Conservation (phyloP, 2,888 invertebrate species). For the Rhopalosiphum nymphaeae region DNA sequence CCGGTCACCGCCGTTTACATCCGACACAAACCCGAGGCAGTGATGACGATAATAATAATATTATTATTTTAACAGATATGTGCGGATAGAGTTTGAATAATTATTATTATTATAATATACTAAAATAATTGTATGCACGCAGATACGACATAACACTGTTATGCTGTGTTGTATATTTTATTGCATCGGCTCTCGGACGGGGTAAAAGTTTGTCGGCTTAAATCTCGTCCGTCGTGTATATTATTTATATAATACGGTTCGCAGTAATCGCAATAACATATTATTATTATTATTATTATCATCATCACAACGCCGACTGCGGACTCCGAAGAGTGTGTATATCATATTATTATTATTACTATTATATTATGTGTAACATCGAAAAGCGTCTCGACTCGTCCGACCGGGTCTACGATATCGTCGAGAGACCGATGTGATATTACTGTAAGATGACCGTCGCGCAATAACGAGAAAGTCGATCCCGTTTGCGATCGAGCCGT, state of each 20-base stretch:
- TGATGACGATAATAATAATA: background rate
- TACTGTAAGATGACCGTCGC: background rate
- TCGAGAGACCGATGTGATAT: constrained; percentile 11
- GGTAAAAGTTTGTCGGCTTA: background rate
- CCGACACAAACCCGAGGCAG: background rate
- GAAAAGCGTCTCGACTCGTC: background rate
- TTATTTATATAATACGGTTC: background rate
- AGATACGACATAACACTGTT: background rate
- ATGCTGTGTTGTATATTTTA: background rate
- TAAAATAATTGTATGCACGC: background rate
- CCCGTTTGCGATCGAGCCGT: background rate
- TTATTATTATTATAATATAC: background rate
- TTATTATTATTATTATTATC: background rate
- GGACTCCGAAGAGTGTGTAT: background rate
- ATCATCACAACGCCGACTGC: background rate
- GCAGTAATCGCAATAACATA: background rate
- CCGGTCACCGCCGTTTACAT: background rate
- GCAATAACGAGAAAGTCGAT: background rate
- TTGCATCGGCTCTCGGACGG: background rate
- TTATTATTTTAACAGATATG: background rate
- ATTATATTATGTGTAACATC: background rate
- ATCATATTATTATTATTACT: background rate
- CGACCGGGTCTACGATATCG: background rate
- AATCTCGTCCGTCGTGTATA: background rate
- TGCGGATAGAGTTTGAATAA: background rate